A percentile compares a stretch with the other conserved stretches of the same genome.
phyloP scores from a whole-genome alignment of 2,113 vertebrate genomes.

The Gila orcuttii region DNA sequence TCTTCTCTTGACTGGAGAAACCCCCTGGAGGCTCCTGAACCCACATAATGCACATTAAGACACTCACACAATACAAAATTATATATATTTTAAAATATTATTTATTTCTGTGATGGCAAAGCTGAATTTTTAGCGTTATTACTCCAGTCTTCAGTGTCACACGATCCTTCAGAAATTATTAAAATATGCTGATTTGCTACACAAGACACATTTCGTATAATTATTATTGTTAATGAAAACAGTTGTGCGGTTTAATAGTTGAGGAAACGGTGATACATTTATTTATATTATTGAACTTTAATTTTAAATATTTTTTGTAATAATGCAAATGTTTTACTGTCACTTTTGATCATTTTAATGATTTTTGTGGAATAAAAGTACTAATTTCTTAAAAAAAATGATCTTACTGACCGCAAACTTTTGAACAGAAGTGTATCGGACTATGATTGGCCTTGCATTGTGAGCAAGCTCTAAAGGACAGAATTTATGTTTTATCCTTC shows the following conservation, averaged over 20 bases:
- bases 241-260: not conserved
- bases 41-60: slow-evolving; percentile 16
- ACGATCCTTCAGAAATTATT: not conserved
- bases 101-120: not conserved
- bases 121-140: not conserved
- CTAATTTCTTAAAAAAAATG: not conserved
- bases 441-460: not conserved
- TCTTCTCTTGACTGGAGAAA: slow-evolving; percentile 85
- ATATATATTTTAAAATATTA: not conserved
- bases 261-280: not conserved
- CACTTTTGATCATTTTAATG: not conserved
- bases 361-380: not conserved
- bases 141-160: not conserved
- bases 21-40: slow-evolving; percentile 83
- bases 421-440: not conserved
- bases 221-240: not conserved
- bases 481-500: not conserved
- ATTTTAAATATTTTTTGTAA: not conserved
- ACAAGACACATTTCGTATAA: not conserved
- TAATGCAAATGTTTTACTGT: not conserved
- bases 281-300: not conserved
- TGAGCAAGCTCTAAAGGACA: not conserved
- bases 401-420: not conserved
- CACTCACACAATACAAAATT: not conserved
- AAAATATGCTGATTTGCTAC: not conserved